Evolutionary conservation across 2,797 vertebrate genomes (phyloP).

Genomic region (Lacerta bilineata): DNA sequence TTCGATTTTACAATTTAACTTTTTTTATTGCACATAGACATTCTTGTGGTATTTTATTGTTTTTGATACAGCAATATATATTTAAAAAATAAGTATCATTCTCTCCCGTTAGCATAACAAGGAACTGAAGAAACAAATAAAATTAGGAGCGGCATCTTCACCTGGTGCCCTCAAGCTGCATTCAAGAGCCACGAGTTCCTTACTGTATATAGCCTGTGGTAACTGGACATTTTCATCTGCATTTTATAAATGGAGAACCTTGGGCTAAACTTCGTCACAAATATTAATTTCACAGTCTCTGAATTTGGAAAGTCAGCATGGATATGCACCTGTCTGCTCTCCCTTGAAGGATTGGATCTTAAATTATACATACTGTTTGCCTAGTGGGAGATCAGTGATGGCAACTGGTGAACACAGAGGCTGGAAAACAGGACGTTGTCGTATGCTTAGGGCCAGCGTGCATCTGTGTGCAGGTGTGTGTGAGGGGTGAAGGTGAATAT

Average conservation of each 20-base stretch:
- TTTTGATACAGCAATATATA: too few relatives aligned
- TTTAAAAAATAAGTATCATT: too few relatives aligned
- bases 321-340: conserved; percentile 58
- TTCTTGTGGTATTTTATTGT: too few relatives aligned
- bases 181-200: conserved; percentile 26
- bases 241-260: conserved; percentile 55
- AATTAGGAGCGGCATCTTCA: too few relatives aligned
- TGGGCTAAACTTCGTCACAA: conserved; percentile 17
- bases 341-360: conserved; percentile 64
- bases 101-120: too few relatives aligned
- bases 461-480: too few relatives aligned
- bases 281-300: conserved; percentile 60
- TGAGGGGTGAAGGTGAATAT: neutral
- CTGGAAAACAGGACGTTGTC: conserved; percentile 34
- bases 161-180: neutral
- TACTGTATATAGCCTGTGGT: neutral
- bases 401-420: neutral
- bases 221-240: conserved; percentile 47
- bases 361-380: conserved; percentile 62
- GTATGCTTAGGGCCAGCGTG: neutral
- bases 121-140: too few relatives aligned
- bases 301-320: conserved; percentile 59
- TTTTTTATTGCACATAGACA: too few relatives aligned
- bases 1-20: too few relatives aligned
- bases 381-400: conserved; percentile 60